Percentiles rank a stretch among this genome's conserved stretches.
Conservation (phyloP, 37 sponge, comb jelly and placozoan genomes). For the Lycopodina hypogea region DNA sequence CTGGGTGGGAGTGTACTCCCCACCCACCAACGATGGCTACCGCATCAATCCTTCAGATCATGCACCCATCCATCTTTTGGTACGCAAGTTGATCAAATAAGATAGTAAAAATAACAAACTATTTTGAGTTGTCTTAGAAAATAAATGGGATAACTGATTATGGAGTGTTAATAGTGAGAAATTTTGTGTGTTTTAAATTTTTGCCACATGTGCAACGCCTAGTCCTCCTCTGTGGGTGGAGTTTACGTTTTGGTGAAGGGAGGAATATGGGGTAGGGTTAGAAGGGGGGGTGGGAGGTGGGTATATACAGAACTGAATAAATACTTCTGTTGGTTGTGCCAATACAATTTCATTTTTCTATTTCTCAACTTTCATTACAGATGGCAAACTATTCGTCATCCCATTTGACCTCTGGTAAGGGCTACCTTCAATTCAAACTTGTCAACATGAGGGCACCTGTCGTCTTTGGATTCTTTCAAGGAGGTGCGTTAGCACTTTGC, state of each 20-base stretch:
- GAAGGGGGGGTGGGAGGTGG: too few species aligned
- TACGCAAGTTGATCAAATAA: too few species aligned
- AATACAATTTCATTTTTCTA: background rate
- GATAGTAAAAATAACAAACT: background rate
- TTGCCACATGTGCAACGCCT: too few species aligned
- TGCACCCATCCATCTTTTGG: conserved; percentile 60
- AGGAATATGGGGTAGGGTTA: too few species aligned
- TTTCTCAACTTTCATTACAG: conserved; percentile 12
- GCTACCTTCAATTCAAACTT: conserved; percentile 35
- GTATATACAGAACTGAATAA: too few species aligned
- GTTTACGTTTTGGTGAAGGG: too few species aligned
- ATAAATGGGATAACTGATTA: too few species aligned
- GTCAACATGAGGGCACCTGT: conserved; percentile 58
- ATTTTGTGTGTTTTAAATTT: too few species aligned
- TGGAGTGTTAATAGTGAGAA: too few species aligned
- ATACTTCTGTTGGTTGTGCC: background rate
- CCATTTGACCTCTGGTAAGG: conserved; percentile 36
- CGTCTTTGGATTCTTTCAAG: conserved; percentile 60
- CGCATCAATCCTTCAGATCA: conserved; percentile 34
- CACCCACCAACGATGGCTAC: conserved; percentile 40
- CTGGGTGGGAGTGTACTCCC: conserved; percentile 67
- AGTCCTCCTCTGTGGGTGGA: too few species aligned
- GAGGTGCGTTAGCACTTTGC: background rate
- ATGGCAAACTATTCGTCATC: conserved; percentile 23
- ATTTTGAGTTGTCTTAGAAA: background rate